These are phyloP conservation scores for Hybos culiciformis DNA, from an alignment of 2,888 invertebrate genomes.

Conservation along the genomic window DNA sequence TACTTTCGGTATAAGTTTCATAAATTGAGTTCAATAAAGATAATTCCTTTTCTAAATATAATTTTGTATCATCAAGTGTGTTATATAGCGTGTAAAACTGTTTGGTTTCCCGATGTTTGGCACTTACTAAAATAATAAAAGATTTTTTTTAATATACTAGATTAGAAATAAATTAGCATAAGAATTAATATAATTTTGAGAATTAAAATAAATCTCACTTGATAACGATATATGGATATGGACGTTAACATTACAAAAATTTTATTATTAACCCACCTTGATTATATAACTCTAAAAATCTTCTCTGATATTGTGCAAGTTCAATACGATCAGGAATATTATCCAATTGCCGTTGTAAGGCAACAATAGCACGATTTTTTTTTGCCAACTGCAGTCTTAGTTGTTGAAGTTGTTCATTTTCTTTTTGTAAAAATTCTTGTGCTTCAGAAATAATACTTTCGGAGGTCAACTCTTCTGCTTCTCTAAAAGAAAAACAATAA, in stretches of 20 bases:
- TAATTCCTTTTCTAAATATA: conserved; percentile 84
- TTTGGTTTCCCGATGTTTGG: conserved; percentile 93
- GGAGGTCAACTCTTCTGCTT: conserved; percentile 35
- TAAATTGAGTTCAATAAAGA: conserved; percentile 76
- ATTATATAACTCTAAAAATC: conserved; percentile 92
- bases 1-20: conserved; percentile 77
- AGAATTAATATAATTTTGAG: too few species aligned
- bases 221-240: too few species aligned
- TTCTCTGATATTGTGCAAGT: conserved; percentile 83
- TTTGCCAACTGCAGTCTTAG: conserved; percentile 60
- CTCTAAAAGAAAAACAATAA: conserved; percentile 27
- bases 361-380: conserved; percentile 63
- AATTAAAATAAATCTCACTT: too few species aligned
- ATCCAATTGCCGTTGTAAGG: conserved; percentile 74
- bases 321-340: conserved; percentile 89
- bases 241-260: too few species aligned
- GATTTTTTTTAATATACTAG: too few species aligned
- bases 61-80: conserved; percentile 84
- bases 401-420: conserved; percentile 46
- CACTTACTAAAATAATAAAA: conserved; percentile 53
- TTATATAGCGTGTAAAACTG: conserved; percentile 95
- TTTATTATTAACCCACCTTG: conserved; percentile 57
- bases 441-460: conserved; percentile 38
- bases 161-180: too few species aligned
- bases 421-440: conserved; percentile 45